Evolutionary conservation across 2,113 vertebrate species (phyloP), one percentile per base, ranked within the genome.

Genomic region (Thinocorus orbignyianus): DNA sequence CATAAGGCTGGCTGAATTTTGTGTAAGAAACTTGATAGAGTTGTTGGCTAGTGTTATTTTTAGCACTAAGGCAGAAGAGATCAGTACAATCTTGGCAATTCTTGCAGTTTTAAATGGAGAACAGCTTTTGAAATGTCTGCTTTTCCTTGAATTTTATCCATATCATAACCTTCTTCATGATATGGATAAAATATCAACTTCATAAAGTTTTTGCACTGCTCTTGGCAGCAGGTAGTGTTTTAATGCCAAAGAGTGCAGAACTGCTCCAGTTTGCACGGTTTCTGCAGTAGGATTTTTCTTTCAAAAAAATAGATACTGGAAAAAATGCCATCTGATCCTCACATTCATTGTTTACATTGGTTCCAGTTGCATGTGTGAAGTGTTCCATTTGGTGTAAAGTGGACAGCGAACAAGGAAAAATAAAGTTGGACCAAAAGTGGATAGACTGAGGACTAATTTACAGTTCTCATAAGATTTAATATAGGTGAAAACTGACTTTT

Each of bases 81-180:
- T 93, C 88, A 93, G 86, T 46, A 61, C 66, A 95, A 18, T 49
- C 41, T 90, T 96, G 85, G 93, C 87, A 37, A 90, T 92, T 92
- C 90, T 95, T 91, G 70, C 83, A 48, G 85, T 65, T 96, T 84
- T 64, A 92, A 92, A 96, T 93, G 91, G 86, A 96, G 95, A 96
- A 39, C 70, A 81, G 76, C 65, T 94, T 95, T 54, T 41, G 80
- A 86, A 95, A 93, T 90, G 81, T 44, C 81, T 65, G 41, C 58
- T 81, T 70, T 44, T 66, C 54, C 49, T 65, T 81, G 84, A 68
- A 57, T 90, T 95, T 68, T 71, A n/a, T 54, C 30, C 9, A 1
- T 78, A 22, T 25, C 28, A 19, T 69, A 19, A 74, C 48, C 37
- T 77, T n/a, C 62, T 90, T 76, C 35, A 5, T 52, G 2, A 88